phyloP scores from a whole-genome alignment of 2,797 vertebrate genomes.

The Sternarchorhynchus goeldii region DNA sequence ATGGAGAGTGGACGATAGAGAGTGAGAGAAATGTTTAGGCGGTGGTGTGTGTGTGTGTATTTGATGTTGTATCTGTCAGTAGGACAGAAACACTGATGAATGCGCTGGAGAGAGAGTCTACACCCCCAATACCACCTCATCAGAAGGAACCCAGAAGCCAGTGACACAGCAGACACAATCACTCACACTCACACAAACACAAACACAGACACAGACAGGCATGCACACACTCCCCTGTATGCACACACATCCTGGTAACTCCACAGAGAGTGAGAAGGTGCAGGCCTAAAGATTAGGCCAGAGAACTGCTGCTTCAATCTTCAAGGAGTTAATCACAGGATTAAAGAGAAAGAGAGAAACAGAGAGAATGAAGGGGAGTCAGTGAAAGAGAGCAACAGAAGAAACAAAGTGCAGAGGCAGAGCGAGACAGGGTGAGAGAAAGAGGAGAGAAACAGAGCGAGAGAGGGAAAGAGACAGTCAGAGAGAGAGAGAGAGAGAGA shows the following conservation, averaged over 20 bases:
- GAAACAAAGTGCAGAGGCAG: conserved; percentile 51
- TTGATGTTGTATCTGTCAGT: conserved; percentile 45
- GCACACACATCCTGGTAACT: conserved; percentile 38
- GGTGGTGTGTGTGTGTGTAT: conserved; percentile 6
- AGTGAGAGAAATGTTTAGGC: conserved; percentile 12
- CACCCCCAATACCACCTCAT: conserved; percentile 36
- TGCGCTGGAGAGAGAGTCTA: conserved; percentile 45
- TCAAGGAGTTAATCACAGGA: conserved; percentile 81
- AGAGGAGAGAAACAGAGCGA: conserved; percentile 35
- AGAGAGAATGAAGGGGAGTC: conserved; percentile 59
- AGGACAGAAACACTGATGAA: conserved; percentile 48
- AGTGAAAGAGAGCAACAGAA: conserved; percentile 34
- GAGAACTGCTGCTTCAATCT: conserved; percentile 80
- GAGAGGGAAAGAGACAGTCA: conserved; percentile 59
- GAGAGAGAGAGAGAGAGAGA: conserved; percentile 33
- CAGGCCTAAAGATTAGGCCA: conserved; percentile 65
- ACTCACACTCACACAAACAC: conserved; percentile 11
- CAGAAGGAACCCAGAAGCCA: conserved; percentile 23
- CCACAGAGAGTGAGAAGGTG: conserved; percentile 42
- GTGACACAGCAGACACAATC: conserved; percentile 5
- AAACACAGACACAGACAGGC: not conserved
- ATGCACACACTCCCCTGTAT: conserved; percentile 5
- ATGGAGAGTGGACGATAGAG: conserved; percentile 21
- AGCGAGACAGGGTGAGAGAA: conserved; percentile 64
- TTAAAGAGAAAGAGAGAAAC: conserved; percentile 68